These are phyloP conservation scores for Gambusia yucatana DNA, from an alignment of 2,797 vertebrate species.

Conservation along the genomic window DNA sequence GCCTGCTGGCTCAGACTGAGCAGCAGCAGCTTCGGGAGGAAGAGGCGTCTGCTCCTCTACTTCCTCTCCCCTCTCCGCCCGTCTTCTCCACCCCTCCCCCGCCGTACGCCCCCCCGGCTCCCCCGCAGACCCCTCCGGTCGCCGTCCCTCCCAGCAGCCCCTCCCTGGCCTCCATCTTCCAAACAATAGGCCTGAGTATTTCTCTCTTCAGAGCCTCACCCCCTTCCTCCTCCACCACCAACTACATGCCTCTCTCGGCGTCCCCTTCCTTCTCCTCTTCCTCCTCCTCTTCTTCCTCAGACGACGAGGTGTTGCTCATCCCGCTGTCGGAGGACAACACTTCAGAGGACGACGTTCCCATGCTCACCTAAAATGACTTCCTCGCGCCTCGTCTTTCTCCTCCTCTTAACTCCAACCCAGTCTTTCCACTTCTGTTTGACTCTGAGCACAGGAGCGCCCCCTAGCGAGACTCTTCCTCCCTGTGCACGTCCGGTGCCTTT, in stretches of 20 bases:
- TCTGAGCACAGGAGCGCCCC: conserved; percentile 68
- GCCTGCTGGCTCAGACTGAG: conserved; percentile 67
- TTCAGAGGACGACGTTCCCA: conserved; percentile 83
- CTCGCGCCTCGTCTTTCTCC: neutral
- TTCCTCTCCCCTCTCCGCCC: neutral
- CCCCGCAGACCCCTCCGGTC: conserved; percentile 51
- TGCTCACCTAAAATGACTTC: conserved; percentile 77
- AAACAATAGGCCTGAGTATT: conserved; percentile 78
- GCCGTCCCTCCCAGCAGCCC: conserved; percentile 75
- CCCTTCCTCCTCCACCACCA: conserved; percentile 59
- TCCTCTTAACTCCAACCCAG: conserved; percentile 33
- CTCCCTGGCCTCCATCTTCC: conserved; percentile 81
- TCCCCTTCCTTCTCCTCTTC: conserved; percentile 74
- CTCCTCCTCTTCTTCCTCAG: conserved; percentile 72
- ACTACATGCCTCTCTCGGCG: conserved; percentile 75
- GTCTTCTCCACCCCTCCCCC: conserved; percentile 53
- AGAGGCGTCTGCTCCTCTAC: conserved; percentile 23
- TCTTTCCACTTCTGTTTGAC: conserved; percentile 68
- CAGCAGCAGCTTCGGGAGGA: conserved; percentile 46
- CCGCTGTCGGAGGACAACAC: conserved; percentile 84
- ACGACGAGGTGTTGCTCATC: conserved; percentile 90
- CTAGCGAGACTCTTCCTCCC: conserved; percentile 57
- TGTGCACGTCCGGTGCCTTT: conserved; percentile 83
- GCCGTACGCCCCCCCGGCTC: conserved; percentile 61
- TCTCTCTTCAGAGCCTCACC: conserved; percentile 78